These are phyloP conservation scores for Suricata suricatta DNA, from an alignment of 2,113 vertebrate genomes.

Conservation along the genomic window DNA sequence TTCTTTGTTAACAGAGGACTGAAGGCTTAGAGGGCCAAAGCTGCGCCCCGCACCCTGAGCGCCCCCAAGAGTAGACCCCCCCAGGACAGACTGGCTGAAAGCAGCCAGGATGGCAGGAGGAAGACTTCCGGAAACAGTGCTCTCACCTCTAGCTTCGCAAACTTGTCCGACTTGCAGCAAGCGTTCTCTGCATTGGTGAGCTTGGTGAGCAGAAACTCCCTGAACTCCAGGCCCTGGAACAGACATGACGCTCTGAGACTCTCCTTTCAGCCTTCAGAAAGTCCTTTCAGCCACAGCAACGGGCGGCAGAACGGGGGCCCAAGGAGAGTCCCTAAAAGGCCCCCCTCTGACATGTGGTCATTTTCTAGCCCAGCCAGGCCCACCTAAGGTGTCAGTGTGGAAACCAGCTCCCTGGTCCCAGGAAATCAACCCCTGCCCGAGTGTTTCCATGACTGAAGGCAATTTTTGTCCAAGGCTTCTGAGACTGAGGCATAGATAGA, in stretches of 20 bases:
- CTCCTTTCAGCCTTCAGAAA: not conserved
- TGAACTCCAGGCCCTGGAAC: slow-evolving; percentile 91
- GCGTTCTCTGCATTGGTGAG: slow-evolving; percentile 95
- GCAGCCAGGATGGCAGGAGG: not conserved
- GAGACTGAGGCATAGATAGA: too few species aligned
- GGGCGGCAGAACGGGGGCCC: not conserved
- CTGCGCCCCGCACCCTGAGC: not conserved
- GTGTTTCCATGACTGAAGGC: not conserved
- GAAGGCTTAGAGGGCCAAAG: not conserved
- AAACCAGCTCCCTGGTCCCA: not conserved
- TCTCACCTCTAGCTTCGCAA: slow-evolving; percentile 95
- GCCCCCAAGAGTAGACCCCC: not conserved
- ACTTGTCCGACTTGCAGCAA: slow-evolving; percentile 97
- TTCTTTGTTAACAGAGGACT: not conserved
- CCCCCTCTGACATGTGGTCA: not conserved
- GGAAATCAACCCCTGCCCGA: not conserved
- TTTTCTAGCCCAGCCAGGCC: not conserved
- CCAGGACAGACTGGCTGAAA: not conserved
- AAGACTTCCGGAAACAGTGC: fast-evolving
- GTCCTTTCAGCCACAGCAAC: not conserved
- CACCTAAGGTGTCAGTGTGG: not conserved
- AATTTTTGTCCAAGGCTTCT: not conserved
- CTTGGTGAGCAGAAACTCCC: slow-evolving; percentile 96
- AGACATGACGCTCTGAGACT: not conserved
- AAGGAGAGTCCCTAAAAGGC: not conserved